Base-by-base conservation (phyloP, 1,140 invertebrate species). In the Drosophila orena region DNA sequence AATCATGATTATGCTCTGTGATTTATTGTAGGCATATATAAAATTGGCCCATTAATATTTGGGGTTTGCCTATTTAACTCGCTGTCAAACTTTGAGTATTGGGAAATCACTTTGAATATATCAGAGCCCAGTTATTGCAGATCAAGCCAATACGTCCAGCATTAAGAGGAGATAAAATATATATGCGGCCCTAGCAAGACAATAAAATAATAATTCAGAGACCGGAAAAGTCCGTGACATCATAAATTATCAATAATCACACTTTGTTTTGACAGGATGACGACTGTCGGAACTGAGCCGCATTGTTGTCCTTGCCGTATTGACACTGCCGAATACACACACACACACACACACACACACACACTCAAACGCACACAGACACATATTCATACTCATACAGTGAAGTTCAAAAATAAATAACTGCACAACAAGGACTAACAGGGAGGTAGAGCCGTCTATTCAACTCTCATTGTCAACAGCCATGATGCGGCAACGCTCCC, bases 201-300 rank as follows among this genome's bases (percentile, higher is more conserved):
- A 77, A 77, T 77, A 81, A 81, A 85, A 84, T 64, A 81, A 77
- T 86, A 85, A 78, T 61, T 64, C 65, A 58, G 64, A 64, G 61
- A 72, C 58, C 74, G 75, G 83, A 83, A 81, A 77, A 78, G 71
- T 78, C 85, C 78, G 78, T 90, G 83, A 91, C 88, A 91, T 91
- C 88, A 91, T 91, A 91, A 91, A 91, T 91, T 91, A 91, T 91
- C 88, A 79, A 91, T 91, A 91, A 91, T 91, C 88, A 88, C 88
- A 91, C 84, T 91, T 85, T 91, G 83, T 91, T 91, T 88, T 91
- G 88, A 91, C 88, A 91, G 86, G 80, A 90, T 85, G 78, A 81
- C 69, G 74, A 79, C 80, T 81, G 81, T 84, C 73, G 81, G 65
- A 83, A 78, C 79, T 69, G 74, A 81, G 71, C 81, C 73, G 81